Base-by-base conservation (phyloP, 1,140 invertebrate genomes). In the Meteorus sp. region DNA sequence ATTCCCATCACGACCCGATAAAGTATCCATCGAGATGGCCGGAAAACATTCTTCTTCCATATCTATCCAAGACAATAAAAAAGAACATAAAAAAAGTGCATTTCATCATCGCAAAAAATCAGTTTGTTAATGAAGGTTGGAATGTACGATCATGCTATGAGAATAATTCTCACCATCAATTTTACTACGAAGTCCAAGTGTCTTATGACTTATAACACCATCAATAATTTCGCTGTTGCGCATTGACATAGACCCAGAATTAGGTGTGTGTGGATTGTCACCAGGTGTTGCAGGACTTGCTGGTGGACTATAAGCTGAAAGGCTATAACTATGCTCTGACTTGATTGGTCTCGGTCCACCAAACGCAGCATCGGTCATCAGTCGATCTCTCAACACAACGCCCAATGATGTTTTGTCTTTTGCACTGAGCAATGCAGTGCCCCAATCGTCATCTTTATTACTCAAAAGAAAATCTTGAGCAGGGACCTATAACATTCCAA, bases 351-450 rank as follows among this genome's bases (percentile, higher is more conserved):
- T 78, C 53, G 82, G 74, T 15, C 88, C 87, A 39, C 89, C 90
- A 7, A 93, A 81, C 11, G 89, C 86, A 0, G 92, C 92, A 69
- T 95, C 93, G 20, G 93, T 93, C 86, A 95, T 95, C 67, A 95
- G 84, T 64, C 90, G 85, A 76, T 95, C 93, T 72, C 93, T 89
- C 1, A 95, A 80, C 17, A 93, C 86, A 52, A 94, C 90, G 22
- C 81, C 81, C 17, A 69, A 27, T 1, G 69, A 65, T 8, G 68
- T 69, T 61, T 70, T 72, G n/a, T 73, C 67, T 19, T 66, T 60
- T 1, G 63, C 51, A 19, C 37, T 59, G 9, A 72, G 29, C 0
- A 68, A n/a, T n/a, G n/a, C 51, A 9, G 50, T 68, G 37, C 66
- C 63, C 76, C 78, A 80, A 43, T 80, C 78, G 6, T 80, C 78